Evolutionary conservation across 1,140 invertebrate genomes (phyloP), one percentile per base, ranked within the genome.

Genomic region (Camponotus pennsylvanicus): DNA sequence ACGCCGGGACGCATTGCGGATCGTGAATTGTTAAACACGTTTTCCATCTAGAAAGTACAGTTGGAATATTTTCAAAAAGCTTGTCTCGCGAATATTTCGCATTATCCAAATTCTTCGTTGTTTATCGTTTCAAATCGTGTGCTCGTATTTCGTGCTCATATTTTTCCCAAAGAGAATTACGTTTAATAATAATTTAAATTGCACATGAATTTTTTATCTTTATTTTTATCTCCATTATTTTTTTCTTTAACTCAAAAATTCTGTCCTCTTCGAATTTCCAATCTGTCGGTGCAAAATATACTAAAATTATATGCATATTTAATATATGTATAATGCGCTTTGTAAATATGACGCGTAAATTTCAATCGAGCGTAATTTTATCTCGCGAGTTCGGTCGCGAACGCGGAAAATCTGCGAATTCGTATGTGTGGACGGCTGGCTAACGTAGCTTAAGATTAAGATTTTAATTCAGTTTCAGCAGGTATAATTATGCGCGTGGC

Each of bases 401-500:
- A 52, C 49, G 49, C 15, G 5, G 79, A 83, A 83, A 83, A 83
- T 83, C 69, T 75, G 69, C 57, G 40, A 66, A 63, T 49, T 83
- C 42, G 55, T n/a, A 70, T 75, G 13, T 45, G 40, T 52, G 52
- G 18, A 32, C 45, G 66, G 78, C 67, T 78, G 66, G 78, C 73
- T 78, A 89, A 87, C 88, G 85, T 73, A 82, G 88, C 78, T 89
- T 73, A 89, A 89, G 85, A 89, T 89, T 73, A 89, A 89, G 85
- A 89, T 89, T 89, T 89, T 86, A 89, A 89, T 89, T 89, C 84
- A 77, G 71, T 89, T 89, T 89, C 76, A 78, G 85, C 66, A 78
- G 85, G 76, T 57, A 71, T 83, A 89, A 89, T 89, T 89, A 89
- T 75, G 77, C 77, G 70, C 86, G 34, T 63, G 75, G 75, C 67